Percentiles rank a stretch among this genome's conserved stretches.
Conservation (phyloP, 2,113 vertebrate species). For the Galemys pyrenaicus region DNA sequence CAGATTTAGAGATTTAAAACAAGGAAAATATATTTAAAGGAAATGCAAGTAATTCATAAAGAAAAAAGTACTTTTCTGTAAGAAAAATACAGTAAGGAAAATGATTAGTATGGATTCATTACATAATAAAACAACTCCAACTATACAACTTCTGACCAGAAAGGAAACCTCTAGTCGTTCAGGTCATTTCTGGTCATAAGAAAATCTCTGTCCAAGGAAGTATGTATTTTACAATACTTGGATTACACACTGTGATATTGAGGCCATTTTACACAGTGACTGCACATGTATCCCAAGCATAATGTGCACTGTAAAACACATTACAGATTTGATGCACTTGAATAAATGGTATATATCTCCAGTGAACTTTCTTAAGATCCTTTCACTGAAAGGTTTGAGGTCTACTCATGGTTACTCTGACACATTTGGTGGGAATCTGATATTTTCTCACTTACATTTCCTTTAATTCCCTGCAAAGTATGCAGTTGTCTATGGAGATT, state of each 20-base stretch:
- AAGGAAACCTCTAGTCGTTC: not conserved
- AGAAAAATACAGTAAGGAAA: not conserved
- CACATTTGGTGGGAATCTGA: not conserved
- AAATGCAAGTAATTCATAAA: not conserved
- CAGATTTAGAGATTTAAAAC: not conserved
- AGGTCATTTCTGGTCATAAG: not conserved
- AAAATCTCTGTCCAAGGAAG: not conserved
- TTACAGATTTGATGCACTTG: too few species aligned
- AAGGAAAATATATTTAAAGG: conserved; percentile 3
- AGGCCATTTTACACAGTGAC: not conserved
- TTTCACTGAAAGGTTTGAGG: not conserved
- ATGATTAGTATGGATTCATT: not conserved
- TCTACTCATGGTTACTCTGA: not conserved
- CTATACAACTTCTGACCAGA: not conserved
- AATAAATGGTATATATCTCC: not conserved
- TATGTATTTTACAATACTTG: not conserved
- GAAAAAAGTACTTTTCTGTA: not conserved
- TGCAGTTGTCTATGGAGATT: not conserved
- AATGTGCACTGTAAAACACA: not conserved
- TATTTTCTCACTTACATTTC: not conserved
- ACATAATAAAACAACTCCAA: not conserved
- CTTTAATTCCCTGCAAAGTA: not conserved
- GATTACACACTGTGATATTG: not conserved
- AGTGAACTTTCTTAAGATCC: not conserved
- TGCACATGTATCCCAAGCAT: not conserved